Conservation (phyloP, 2,797 vertebrate species). For the Nasua narica region DNA sequence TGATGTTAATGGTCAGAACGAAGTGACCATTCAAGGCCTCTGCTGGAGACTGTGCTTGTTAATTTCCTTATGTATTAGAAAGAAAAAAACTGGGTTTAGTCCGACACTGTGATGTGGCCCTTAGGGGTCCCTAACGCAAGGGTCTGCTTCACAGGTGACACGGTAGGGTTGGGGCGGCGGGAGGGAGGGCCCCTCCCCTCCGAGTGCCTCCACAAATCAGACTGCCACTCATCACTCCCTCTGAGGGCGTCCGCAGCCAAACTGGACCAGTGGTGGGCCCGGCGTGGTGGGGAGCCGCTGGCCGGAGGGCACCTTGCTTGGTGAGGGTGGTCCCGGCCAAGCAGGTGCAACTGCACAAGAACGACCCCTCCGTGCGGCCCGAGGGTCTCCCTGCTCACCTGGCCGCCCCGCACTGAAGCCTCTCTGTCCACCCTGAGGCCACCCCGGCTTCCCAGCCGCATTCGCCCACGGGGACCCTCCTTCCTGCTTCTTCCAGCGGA, state of each 20-base stretch:
- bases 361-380: fast-evolving
- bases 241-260: neutral
- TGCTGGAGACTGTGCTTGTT: neutral
- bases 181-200: neutral
- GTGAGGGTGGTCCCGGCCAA: neutral
- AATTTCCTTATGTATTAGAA: neutral
- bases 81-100: neutral
- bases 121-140: neutral
- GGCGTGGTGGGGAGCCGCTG: fast-evolving
- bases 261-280: neutral
- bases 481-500: neutral
- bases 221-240: no score
- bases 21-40: neutral
- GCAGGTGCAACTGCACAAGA: neutral
- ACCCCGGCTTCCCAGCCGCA: neutral
- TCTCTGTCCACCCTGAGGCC: neutral
- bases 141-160: neutral
- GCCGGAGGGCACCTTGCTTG: fast-evolving
- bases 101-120: neutral
- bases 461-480: fast-evolving
- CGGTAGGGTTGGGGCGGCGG: neutral
- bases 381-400: neutral
- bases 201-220: no score
- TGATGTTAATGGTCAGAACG: neutral
- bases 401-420: neutral